Base-by-base conservation (phyloP, 2,888 invertebrate species). In the Caenorhabditis sp. region DNA sequence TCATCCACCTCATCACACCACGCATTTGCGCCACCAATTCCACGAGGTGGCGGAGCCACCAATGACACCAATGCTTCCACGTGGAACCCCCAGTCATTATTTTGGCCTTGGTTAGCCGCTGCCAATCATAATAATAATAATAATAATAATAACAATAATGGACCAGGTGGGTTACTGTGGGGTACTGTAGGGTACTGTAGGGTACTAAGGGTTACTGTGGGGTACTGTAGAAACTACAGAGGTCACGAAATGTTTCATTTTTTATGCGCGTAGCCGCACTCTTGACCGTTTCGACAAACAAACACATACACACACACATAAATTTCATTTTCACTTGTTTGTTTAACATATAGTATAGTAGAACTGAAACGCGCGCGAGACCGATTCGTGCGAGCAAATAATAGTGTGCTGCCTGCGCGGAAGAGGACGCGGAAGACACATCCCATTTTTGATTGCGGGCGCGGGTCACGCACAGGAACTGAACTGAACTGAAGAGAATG, bases 71-170 rank as follows among this genome's bases (percentile, higher is more conserved):
- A n/a, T n/a, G n/a, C 59, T 64, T 21, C 63, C 63, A 14, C 36
- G 65, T n/a, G 20, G 38, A 4, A n/a, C 59, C 14, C 14, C 53
- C 67, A 14, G 10, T 36, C 74, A 7, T 62, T 63, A 1, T 62
- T 75, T 7, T 79, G 76, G 76, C 74, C 76, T 5, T 76, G 78
- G 78, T 61, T 78, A 63, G 65, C 52, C 8, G 23, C 17, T 43
- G 43, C 43, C 43, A 36, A 36, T 10, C 5, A 36, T 36, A 36
- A 36, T 36, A 36, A 36, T 36, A 36, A 36, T 36, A 43, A 43
- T 14, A 43, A 43, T 14, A 43, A 43, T 14, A 43, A 43, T 17
- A 43, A 43, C 17, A 43, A 17, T 43, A 43, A 10, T 43, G 43
- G 43, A 3, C 17, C 43, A 7, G 43, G 43, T n/a, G n/a, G n/a